Evolutionary conservation across 2,888 invertebrate species (phyloP), one percentile per base, ranked within the genome.

Genomic region (Diachrysia chrysitis): DNA sequence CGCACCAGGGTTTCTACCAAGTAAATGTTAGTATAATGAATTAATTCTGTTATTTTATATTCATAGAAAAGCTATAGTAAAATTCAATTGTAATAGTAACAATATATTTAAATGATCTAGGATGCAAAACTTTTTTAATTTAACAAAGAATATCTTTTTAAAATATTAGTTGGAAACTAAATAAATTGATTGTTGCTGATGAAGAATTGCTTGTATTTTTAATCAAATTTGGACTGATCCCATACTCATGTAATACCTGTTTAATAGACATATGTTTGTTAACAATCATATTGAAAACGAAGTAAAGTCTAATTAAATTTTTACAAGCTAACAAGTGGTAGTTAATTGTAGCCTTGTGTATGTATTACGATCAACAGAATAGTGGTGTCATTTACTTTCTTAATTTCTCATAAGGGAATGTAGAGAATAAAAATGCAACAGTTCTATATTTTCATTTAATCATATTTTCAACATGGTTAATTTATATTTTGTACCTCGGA

Each of bases 1-100:
- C 97, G 98, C 83, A 99, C 99, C n/a, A 96, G 99, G 84, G 97
- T 98, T 51, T 98, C 98, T 3, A 99, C 99, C 1, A 99, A 99
- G 95, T 99, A 97, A 96, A 90, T 86, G 84, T 87, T 88, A 87
- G 87, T 88, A 83, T 75, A 69, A 66, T 75, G 78, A 69, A 62
- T 82, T 82, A 73, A 62, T 63, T 53, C 35, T 63, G 56, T 46
- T 54, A 32, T 54, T 62, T 57, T 58, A 37, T 51, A 29, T 42
- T 19, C n/a, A 53, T 66, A 59, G 61, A 37, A 55, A 23, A 48
- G 42, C 56, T 21, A 17, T 66, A 76, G 58, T 54, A 17, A 58
- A 21, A 16, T 54, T 64, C 42, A 72, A 63, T 23, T 16, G 16
- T 21, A 21, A 57, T 21, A 17, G 17, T 9, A n/a, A 23, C n/a